Base-by-base conservation (phyloP, 2,888 invertebrate genomes). In the Hylaea fasciaria region DNA sequence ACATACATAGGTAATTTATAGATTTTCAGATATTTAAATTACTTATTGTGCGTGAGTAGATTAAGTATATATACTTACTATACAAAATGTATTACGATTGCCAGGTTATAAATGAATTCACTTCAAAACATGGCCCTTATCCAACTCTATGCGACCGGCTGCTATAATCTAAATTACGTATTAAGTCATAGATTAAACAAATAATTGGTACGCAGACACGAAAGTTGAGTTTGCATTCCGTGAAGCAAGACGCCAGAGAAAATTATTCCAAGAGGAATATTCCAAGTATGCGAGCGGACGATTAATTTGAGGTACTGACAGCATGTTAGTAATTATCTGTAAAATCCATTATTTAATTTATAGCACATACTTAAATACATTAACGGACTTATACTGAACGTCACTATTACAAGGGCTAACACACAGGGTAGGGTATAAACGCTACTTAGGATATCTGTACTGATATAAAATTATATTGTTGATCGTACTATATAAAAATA, bases 221-320 rank as follows among this genome's bases (percentile, higher is more conserved):
- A 60, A 62, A 65, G 53, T 58, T 48, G 45, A 60, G 59, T 63
- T 58, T 61, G 62, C 62, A 66, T 68, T 70, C 63, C 66, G 44
- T 57, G 49, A 49, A 65, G 64, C 62, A 68, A 66, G 66, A 66
- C 68, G 61, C 58, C 63, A 58, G 51, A 39, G 52, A 57, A 66
- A 62, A 68, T 68, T 65, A 70, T 70, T 76, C 73, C 74, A 71
- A 74, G 73, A 72, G 77, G 85, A 85, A 83, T 79, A 89, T 90
- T 77, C 82, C 70, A 82, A 80, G 91, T 89, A 91, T 91, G 80
- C 77, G 72, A 76, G 76, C 62, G 60, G 76, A 76, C 80, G 79
- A 82, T 83, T 81, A 79, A 78, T 70, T 66, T 60, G 39, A 58
- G 17, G 70, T 68, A 70, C 64, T 28, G 70, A 57, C 44, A 66